A percentile compares a stretch with the other conserved stretches of the same genome.
Conservation (phyloP, 1,140 invertebrate species). For the Metaphire vulgaris region DNA sequence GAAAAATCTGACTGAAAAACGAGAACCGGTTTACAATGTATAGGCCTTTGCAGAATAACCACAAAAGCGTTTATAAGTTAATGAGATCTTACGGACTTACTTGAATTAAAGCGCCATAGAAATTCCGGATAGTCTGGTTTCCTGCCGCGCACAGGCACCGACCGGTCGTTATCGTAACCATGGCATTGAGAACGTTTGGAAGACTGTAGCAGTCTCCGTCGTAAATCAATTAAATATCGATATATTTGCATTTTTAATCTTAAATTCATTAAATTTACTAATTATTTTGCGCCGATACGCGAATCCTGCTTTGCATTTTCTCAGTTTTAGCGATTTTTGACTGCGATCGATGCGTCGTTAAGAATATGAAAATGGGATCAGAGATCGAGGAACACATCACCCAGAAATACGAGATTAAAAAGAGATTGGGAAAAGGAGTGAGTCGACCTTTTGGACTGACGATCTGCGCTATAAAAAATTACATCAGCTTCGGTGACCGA, state of each 20-base stretch:
- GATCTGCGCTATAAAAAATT: neutral
- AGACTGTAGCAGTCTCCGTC: no score
- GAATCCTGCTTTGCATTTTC: neutral
- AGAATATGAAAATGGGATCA: conserved; percentile 41
- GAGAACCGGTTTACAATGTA: no score
- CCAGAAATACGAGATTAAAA: conserved; percentile 79
- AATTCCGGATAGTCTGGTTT: neutral
- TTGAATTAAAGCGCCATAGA: neutral
- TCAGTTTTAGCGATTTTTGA: neutral
- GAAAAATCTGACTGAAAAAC: no score
- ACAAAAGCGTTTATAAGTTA: no score
- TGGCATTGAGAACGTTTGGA: neutral
- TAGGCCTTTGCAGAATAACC: neutral
- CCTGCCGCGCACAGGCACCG: neutral
- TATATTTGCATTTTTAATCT: neutral
- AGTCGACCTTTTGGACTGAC: conserved; percentile 35
- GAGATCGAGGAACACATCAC: conserved; percentile 81
- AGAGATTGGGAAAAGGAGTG: conserved; percentile 86
- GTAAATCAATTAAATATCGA: neutral
- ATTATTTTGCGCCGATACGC: neutral
- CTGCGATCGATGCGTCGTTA: no score
- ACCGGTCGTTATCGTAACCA: neutral
- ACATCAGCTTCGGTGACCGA: neutral
- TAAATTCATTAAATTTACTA: neutral
- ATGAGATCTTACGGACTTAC: neutral